Conservation (phyloP, 1,140 invertebrate species). For the Tyrophagus putrescentiae region DNA sequence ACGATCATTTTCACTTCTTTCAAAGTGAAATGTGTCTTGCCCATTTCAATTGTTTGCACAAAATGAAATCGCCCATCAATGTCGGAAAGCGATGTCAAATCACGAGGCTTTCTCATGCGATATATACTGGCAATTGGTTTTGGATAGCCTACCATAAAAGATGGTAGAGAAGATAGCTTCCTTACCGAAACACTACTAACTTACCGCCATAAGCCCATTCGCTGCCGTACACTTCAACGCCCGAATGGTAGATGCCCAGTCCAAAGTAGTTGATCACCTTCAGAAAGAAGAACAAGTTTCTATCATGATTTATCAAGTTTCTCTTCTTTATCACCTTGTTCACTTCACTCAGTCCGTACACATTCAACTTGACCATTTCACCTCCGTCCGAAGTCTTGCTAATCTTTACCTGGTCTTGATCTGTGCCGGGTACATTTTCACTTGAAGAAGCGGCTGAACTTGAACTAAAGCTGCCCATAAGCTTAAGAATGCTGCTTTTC, state of each 20-base stretch:
- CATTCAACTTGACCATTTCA: not conserved
- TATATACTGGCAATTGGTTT: not conserved
- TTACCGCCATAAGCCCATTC: constrained; percentile 15
- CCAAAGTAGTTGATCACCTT: not conserved
- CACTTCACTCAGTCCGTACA: not conserved
- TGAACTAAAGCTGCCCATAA: no score
- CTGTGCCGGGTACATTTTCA: no score
- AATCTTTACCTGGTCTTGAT: no score
- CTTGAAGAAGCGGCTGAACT: no score
- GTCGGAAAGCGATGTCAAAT: not conserved
- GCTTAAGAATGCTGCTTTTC: no score
- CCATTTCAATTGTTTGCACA: not conserved
- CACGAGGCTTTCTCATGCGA: not conserved
- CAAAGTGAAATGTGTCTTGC: not conserved
- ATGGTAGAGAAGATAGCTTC: no score
- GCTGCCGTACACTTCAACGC: not conserved
- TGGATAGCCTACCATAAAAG: no score
- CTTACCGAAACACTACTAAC: no score
- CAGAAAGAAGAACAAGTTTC: no score
- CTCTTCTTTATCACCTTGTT: no score
- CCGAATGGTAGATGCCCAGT: constrained; percentile 7
- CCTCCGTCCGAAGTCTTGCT: no score
- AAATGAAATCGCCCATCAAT: not conserved
- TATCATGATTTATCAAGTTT: no score
- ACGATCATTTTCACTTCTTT: constrained; percentile 3